These are phyloP conservation scores for Grallaria varia DNA, from an alignment of 2,113 vertebrate genomes.

Conservation along the genomic window DNA sequence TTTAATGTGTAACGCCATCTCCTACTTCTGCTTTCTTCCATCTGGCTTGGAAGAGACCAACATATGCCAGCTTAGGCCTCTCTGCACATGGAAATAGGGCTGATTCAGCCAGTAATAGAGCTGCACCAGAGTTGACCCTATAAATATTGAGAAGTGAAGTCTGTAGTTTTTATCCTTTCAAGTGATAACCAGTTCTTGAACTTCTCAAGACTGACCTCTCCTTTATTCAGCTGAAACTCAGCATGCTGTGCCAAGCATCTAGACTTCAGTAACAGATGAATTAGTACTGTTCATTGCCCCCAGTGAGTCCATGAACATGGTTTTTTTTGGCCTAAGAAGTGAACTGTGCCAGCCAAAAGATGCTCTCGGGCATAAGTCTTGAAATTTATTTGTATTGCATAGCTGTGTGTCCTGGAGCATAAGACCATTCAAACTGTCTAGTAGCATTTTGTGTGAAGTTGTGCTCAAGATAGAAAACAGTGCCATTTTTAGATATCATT, in stretches of 20 bases:
- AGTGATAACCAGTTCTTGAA: slow-evolving; percentile 50
- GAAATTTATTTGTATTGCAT: not conserved
- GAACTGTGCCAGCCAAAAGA: not conserved
- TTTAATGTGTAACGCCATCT: slow-evolving; percentile 64
- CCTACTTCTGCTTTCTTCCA: slow-evolving; percentile 57
- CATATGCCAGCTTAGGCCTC: slow-evolving; percentile 45
- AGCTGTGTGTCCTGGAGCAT: not conserved
- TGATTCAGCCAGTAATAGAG: slow-evolving; percentile 52
- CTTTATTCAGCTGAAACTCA: not conserved
- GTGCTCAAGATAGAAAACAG: not conserved
- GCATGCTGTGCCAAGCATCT: not conserved
- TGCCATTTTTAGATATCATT: not conserved
- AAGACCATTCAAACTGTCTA: not conserved
- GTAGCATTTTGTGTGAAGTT: not conserved
- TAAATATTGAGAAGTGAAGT: slow-evolving; percentile 44
- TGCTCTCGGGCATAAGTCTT: not conserved
- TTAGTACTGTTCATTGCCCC: not conserved
- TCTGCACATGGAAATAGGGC: slow-evolving; percentile 28
- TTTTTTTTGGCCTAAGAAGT: not conserved
- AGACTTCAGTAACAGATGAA: not conserved
- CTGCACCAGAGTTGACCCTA: slow-evolving; percentile 52
- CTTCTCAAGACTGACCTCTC: not conserved
- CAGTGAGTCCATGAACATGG: not conserved
- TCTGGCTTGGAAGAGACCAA: slow-evolving; percentile 55
- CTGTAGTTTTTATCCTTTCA: slow-evolving; percentile 37